Evolutionary conservation across 2,113 vertebrate genomes (phyloP), one percentile per base, ranked within the genome.

Genomic region (Urocitellus parryii): DNA sequence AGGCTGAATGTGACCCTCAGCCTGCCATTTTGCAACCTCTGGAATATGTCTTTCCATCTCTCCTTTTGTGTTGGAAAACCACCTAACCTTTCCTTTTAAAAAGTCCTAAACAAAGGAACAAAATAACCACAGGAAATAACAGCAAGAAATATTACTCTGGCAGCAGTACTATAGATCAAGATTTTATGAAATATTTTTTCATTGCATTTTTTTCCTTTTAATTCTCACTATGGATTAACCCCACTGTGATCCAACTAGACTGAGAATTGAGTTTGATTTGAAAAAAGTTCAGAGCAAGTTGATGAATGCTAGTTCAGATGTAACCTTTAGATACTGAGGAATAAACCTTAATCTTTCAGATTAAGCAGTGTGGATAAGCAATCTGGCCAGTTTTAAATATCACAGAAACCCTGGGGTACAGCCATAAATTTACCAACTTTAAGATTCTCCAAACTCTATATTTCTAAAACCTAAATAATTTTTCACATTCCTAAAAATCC

Each of bases 201-300:
- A 37, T 20, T 86, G n/a, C 17, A 48, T 91, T 80, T 95, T 93
- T 93, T 76, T 65, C 16, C 77, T 86, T 87, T 89, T 80, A 42
- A 93, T 91, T 96, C 27, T 85, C 39, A 82, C 48, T 53, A 42
- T 48, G 42, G 81, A 90, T 90, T 90, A 68, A 79, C 48, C 67
- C 85, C 51, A 74, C 91, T 88, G 73, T 80, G 92, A 94, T 79
- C 37, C n/a, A 88, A 65, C 61, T 76, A 78, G n/a, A 88, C 70
- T 96, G 83, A 93, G 95, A 95, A 95, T 85, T 95, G 51, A 17
- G 29, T 94, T 94, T 78, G 24, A 56, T 51, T 84, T 82, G 81
- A 70, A 95, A 95, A 95, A 84, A 37, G 34, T 37, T 88, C 68
- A 92, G 81, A 95, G 94, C 14, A 72, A 88, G 88, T 34, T 90